Conservation (phyloP, 2,113 vertebrate species). For the Microcebus tavaratra region DNA sequence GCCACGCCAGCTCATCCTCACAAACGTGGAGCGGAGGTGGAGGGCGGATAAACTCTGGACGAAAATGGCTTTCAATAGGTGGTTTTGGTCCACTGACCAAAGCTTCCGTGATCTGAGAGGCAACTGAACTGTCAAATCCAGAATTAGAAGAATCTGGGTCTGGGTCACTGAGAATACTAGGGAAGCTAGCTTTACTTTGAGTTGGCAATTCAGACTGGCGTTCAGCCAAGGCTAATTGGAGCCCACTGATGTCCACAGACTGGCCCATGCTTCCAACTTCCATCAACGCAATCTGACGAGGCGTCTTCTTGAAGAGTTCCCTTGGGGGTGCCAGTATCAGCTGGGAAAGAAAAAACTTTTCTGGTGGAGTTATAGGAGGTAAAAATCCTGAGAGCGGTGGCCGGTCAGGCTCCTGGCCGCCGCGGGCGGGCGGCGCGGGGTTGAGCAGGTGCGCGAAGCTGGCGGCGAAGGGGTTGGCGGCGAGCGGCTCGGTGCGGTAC, state of each 20-base stretch:
- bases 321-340: conserved; percentile 97
- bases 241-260: conserved; percentile 96
- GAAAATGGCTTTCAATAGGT: conserved; percentile 98
- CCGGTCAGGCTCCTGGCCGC: conserved; percentile 91
- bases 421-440: conserved; percentile 88
- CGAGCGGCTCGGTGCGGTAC: conserved; percentile 98
- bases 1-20: conserved; percentile 96
- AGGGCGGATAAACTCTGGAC: conserved; percentile 97
- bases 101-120: conserved; percentile 98
- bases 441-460: conserved; percentile 98
- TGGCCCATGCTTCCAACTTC: conserved; percentile 94
- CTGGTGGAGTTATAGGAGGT: conserved; percentile 96
- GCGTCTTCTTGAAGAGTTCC: conserved; percentile 99
- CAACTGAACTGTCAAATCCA: conserved; percentile 97
- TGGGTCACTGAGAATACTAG: conserved; percentile 97
- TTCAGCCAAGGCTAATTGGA: conserved; percentile 96
- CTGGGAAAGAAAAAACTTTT: conserved; percentile 99
- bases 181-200: conserved; percentile 98
- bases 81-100: conserved; percentile 97
- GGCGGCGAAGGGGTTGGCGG: conserved; percentile 97
- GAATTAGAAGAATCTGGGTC: conserved; percentile 99
- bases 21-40: conserved; percentile 95
- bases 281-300: conserved; percentile 96
- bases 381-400: conserved; percentile 95
- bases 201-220: conserved; percentile 98